phyloP scores from a whole-genome alignment of 2,888 invertebrate genomes.

The Stomorhina lunata region DNA sequence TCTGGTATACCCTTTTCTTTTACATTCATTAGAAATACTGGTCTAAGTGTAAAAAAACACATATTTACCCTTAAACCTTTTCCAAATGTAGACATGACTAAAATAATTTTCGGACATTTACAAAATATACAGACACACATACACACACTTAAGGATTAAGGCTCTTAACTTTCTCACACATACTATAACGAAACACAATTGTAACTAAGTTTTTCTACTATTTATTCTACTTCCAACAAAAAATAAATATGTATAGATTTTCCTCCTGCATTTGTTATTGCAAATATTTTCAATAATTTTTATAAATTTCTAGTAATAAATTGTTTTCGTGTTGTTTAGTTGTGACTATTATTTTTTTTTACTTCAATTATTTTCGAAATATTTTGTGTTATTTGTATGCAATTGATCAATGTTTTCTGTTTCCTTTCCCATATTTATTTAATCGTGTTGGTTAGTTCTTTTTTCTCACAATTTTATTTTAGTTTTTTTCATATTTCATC shows the following conservation, averaged over 20 bases:
- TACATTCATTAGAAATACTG: neutral
- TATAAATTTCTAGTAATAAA: conserved; percentile 38
- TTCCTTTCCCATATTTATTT: conserved; percentile 16
- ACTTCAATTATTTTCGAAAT: neutral
- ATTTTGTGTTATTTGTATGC: neutral
- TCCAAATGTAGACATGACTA: neutral
- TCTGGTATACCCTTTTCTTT: too few relatives aligned
- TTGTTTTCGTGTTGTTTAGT: conserved; percentile 19
- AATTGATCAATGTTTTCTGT: conserved; percentile 3
- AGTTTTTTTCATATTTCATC: neutral
- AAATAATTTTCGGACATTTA: neutral
- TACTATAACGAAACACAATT: neutral
- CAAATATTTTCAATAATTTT: conserved; percentile 49
- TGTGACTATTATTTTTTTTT: neutral
- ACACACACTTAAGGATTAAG: too few relatives aligned
- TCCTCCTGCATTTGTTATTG: neutral
- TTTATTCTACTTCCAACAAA: neutral
- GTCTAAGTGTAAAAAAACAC: neutral
- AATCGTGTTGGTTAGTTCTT: neutral
- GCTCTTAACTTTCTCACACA: neutral
- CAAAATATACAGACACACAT: too few relatives aligned
- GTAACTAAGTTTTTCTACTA: neutral
- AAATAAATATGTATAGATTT: neutral
- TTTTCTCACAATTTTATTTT: neutral
- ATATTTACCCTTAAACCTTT: neutral